A percentile compares a stretch with the other conserved stretches of the same genome.
phyloP scores from a whole-genome alignment of 2,888 invertebrate species.

The Phortica okadai region DNA sequence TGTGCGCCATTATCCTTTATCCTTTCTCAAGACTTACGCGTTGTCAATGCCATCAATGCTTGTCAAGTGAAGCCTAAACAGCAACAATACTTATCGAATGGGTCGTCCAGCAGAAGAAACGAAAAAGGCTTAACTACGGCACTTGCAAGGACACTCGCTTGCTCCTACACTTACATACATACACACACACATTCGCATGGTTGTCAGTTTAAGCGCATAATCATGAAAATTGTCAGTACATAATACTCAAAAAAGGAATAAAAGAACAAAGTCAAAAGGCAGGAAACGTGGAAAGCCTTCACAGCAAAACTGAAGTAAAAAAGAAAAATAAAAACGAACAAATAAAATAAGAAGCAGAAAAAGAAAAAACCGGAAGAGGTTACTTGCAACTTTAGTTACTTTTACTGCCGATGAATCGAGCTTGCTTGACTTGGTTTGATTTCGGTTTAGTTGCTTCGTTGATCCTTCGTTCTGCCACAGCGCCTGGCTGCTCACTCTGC shows the following conservation, averaged over 20 bases:
- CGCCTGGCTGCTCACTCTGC: neutral
- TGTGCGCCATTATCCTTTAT: neutral
- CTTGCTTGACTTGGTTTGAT: slow-evolving; percentile 59
- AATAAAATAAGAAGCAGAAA: neutral
- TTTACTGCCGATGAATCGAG: slow-evolving; percentile 41
- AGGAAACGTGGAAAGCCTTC: neutral
- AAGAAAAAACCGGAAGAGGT: slow-evolving; percentile 51
- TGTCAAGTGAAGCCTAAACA: slow-evolving; percentile 56
- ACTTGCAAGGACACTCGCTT: slow-evolving; percentile 59
- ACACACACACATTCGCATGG: slow-evolving; percentile 4
- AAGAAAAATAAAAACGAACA: neutral
- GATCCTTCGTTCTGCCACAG: too few species aligned
- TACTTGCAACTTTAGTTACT: slow-evolving; percentile 68
- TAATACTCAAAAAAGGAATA: slow-evolving; percentile 59
- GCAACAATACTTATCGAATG: slow-evolving; percentile 30
- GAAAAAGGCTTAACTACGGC: slow-evolving; percentile 69
- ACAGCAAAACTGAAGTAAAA: neutral
- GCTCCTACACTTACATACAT: slow-evolving; percentile 24
- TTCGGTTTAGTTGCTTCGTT: neutral
- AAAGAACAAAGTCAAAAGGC: slow-evolving; percentile 3
- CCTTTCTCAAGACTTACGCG: slow-evolving; percentile 35
- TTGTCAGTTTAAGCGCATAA: slow-evolving; percentile 58
- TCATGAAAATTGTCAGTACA: slow-evolving; percentile 70
- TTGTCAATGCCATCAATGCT: slow-evolving; percentile 63
- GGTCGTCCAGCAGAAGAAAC: slow-evolving; percentile 52